Conservation (phyloP, 2,797 vertebrate species). For the Pogonophryne albipinna region DNA sequence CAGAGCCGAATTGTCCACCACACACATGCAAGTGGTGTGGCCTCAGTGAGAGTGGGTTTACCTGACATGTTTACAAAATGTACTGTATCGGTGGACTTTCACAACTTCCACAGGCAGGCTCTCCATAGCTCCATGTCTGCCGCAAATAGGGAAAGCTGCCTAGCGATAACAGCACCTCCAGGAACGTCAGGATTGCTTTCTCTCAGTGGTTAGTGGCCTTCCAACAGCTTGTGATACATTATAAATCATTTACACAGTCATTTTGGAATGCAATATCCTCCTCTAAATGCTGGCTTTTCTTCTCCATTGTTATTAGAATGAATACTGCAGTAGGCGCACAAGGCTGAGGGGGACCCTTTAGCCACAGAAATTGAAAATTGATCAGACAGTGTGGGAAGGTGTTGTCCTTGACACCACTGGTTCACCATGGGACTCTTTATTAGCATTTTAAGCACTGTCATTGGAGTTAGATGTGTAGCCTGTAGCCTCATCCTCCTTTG, state of each 20-base stretch:
- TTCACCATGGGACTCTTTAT: constrained; percentile 71
- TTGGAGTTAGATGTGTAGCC: constrained; percentile 44
- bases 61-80: constrained; percentile 50
- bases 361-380: constrained; percentile 87
- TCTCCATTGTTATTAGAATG: constrained; percentile 79
- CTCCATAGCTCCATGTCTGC: constrained; percentile 52
- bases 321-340: constrained; percentile 57
- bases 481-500: constrained; percentile 46
- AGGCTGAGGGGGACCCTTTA: constrained; percentile 72
- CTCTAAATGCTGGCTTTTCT: constrained; percentile 81
- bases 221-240: constrained; percentile 78
- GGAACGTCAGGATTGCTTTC: constrained; percentile 80
- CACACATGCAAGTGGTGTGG: constrained; percentile 41
- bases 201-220: constrained; percentile 76
- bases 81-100: constrained; percentile 21
- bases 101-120: constrained; percentile 43
- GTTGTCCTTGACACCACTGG: constrained; percentile 60
- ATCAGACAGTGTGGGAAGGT: constrained; percentile 78
- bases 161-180: constrained; percentile 76
- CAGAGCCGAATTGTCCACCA: constrained; percentile 45
- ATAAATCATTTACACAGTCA: constrained; percentile 87
- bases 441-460: constrained; percentile 81
- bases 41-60: constrained; percentile 32
- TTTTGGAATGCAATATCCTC: constrained; percentile 85
- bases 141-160: constrained; percentile 64